These are phyloP conservation scores for Melanargia galathea DNA, from an alignment of 2,888 invertebrate genomes.

Conservation along the genomic window DNA sequence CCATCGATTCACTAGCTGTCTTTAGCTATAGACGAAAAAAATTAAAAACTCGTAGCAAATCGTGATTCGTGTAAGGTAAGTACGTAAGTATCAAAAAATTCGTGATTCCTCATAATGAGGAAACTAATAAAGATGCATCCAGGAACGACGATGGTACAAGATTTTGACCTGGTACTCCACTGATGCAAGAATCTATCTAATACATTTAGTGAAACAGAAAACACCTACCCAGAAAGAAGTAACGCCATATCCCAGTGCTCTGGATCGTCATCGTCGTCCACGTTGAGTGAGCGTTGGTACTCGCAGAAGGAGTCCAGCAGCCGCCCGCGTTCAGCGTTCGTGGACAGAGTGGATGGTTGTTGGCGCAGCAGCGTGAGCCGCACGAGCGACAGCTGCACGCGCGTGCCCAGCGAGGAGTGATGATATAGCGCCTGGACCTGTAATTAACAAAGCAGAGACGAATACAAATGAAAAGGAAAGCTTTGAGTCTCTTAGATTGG, in stretches of 20 bases:
- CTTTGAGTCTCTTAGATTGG: neutral
- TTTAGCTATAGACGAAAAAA: too few species aligned
- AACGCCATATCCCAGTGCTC: conserved; percentile 92
- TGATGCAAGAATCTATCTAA: too few species aligned
- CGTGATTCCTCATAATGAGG: too few species aligned
- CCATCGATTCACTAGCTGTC: too few species aligned
- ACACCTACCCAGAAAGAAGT: conserved; percentile 85
- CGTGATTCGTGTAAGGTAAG: too few species aligned
- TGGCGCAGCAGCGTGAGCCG: conserved; percentile 86
- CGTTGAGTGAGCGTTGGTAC: conserved; percentile 86
- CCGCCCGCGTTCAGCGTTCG: conserved; percentile 84
- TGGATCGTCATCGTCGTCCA: conserved; percentile 85
- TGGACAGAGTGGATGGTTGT: conserved; percentile 84
- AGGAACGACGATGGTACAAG: too few species aligned
- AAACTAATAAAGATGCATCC: too few species aligned
- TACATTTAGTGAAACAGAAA: neutral
- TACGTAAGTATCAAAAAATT: too few species aligned
- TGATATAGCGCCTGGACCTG: conserved; percentile 91
- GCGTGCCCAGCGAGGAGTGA: conserved; percentile 86
- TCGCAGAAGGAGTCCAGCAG: conserved; percentile 89
- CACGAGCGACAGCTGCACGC: conserved; percentile 86
- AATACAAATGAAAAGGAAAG: neutral
- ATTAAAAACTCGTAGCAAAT: too few species aligned
- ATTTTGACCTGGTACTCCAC: too few species aligned
- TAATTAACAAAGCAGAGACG: neutral